Percentiles rank a stretch among this genome's conserved stretches.
Conservation (phyloP, 2,888 invertebrate species). For the Agrypnus murinus region DNA sequence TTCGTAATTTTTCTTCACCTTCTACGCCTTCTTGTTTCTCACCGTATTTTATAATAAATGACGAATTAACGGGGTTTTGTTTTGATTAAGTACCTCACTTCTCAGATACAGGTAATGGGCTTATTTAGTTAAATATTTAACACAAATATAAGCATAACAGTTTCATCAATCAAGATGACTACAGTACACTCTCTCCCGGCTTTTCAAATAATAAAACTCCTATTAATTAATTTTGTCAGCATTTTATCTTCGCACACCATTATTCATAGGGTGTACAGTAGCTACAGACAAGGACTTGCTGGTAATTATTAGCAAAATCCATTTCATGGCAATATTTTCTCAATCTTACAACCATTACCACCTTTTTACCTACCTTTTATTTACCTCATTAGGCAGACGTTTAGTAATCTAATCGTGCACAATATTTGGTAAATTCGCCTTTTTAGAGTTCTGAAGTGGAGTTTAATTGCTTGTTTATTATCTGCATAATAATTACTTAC, state of each 20-base stretch:
- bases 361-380: too few species aligned
- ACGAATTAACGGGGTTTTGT: conserved; percentile 29
- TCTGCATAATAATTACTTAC: too few species aligned
- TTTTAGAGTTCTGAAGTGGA: too few species aligned
- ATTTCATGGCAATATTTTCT: too few species aligned
- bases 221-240: conserved; percentile 8
- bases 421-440: too few species aligned
- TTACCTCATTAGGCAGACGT: too few species aligned
- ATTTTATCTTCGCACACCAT: background rate
- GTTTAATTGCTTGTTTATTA: too few species aligned
- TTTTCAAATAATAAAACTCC: conserved; percentile 1
- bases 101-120: conserved; percentile 24
- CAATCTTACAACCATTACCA: too few species aligned
- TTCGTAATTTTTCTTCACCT: conserved; percentile 47
- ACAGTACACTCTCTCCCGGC: background rate
- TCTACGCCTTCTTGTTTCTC: conserved; percentile 40
- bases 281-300: too few species aligned
- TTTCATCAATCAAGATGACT: conserved; percentile 18
- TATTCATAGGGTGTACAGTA: too few species aligned
- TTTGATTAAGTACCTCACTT: conserved; percentile 26
- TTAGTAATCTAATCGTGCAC: too few species aligned
- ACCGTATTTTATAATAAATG: conserved; percentile 43
- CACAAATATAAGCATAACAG: conserved; percentile 21
- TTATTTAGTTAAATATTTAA: conserved; percentile 25
- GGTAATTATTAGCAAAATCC: too few species aligned